These are phyloP conservation scores for Verasper variegatus DNA, from an alignment of 2,113 vertebrate genomes.

Conservation along the genomic window DNA sequence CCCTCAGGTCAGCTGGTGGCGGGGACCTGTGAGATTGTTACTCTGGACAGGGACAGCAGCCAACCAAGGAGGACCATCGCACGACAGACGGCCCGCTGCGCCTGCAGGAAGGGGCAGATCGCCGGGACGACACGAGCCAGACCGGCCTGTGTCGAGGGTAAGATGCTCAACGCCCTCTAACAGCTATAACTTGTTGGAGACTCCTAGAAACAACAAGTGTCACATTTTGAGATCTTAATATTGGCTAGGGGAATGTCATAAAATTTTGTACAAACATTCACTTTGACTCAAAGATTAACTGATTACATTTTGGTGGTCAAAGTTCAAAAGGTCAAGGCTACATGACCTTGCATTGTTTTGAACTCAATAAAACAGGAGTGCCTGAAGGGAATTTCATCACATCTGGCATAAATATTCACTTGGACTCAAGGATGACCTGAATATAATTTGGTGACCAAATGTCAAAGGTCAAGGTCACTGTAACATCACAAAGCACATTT, in stretches of 20 bases:
- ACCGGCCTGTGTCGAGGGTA: conserved; percentile 96
- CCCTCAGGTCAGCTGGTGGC: conserved; percentile 92
- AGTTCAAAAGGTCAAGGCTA: too few relatives aligned
- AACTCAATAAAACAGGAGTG: too few relatives aligned
- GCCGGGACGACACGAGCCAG: conserved; percentile 93
- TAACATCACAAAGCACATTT: too few relatives aligned
- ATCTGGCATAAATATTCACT: background rate
- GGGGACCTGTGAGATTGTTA: conserved; percentile 95
- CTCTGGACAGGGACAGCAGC: conserved; percentile 94
- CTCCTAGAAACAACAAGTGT: background rate
- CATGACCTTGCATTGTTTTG: too few relatives aligned
- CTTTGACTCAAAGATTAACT: background rate
- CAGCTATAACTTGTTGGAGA: background rate
- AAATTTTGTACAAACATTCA: background rate
- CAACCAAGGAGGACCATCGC: conserved; percentile 94
- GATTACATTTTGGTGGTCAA: background rate
- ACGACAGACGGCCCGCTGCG: conserved; percentile 95
- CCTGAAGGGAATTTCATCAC: background rate
- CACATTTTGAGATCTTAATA: background rate
- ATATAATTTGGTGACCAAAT: too few relatives aligned
- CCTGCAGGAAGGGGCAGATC: conserved; percentile 96
- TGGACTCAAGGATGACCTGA: background rate
- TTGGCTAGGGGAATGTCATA: background rate
- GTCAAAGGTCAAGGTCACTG: too few relatives aligned
- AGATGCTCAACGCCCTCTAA: conserved; percentile 48